phyloP scores from a whole-genome alignment of 2,888 invertebrate genomes.

The Ephialtes manifestator region DNA sequence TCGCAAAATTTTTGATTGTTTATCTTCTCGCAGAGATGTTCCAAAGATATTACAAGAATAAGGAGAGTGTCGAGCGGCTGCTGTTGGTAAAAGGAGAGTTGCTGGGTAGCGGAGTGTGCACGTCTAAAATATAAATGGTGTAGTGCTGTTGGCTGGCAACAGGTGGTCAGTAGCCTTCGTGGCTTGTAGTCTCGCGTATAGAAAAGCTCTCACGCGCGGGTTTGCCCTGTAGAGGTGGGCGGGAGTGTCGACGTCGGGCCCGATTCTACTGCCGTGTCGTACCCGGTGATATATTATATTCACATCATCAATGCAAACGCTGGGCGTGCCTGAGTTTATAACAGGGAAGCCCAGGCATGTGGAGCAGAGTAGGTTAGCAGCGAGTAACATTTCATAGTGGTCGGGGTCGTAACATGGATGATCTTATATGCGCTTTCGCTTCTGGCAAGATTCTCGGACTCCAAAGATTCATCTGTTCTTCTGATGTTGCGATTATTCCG shows the following conservation, averaged over 20 bases:
- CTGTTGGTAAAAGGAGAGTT: conserved; percentile 11
- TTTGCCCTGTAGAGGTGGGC: conserved; percentile 52
- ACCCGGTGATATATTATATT: conserved; percentile 82
- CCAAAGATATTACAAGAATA: conserved; percentile 18
- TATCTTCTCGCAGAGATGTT: not conserved
- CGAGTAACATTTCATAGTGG: conserved; percentile 11
- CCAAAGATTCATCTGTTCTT: not conserved
- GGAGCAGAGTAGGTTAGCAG: not conserved
- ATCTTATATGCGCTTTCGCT: not conserved
- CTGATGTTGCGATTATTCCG: not conserved
- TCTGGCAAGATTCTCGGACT: not conserved
- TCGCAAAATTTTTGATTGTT: not conserved
- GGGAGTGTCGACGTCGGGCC: conserved; percentile 43
- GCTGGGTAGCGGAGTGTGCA: conserved; percentile 59
- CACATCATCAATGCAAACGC: conserved; percentile 84
- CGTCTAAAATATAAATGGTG: conserved; percentile 84
- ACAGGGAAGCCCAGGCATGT: conserved; percentile 57
- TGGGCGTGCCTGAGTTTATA: conserved; percentile 82
- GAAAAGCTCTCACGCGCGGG: conserved; percentile 77
- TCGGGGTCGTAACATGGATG: not conserved
- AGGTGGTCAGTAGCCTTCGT: conserved; percentile 84
- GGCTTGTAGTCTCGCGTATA: conserved; percentile 66
- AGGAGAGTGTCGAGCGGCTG: conserved; percentile 7
- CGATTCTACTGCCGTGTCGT: conserved; percentile 73
- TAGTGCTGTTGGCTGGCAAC: conserved; percentile 78